These are phyloP conservation scores for Zapus hudsonius DNA, from an alignment of 2,113 vertebrate species.

Conservation along the genomic window DNA sequence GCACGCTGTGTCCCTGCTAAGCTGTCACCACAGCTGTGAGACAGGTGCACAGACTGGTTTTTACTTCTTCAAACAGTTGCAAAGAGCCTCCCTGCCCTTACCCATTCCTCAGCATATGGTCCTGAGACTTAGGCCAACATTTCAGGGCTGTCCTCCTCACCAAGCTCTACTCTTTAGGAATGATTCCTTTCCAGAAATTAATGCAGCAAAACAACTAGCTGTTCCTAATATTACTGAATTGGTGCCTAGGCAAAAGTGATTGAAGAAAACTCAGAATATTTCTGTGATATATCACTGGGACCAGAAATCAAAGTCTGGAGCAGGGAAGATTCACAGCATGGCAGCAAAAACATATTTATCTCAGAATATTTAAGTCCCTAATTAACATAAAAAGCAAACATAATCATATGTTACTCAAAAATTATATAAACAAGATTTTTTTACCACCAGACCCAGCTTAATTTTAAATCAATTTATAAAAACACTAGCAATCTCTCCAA, in stretches of 20 bases:
- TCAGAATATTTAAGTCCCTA: not conserved
- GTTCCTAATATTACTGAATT: not conserved
- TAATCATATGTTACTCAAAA: not conserved
- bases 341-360: not conserved
- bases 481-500: not conserved
- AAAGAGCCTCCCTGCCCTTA: not conserved
- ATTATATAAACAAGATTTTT: not conserved
- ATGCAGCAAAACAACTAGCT: not conserved
- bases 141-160: not conserved
- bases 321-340: not conserved
- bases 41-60: not conserved
- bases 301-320: not conserved
- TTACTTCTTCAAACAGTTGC: not conserved
- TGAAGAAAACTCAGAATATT: not conserved
- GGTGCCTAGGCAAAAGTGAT: not conserved
- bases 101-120: not conserved
- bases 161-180: not conserved
- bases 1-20: not conserved
- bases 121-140: not conserved
- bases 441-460: too few relatives aligned
- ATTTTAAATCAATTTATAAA: not conserved
- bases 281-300: not conserved
- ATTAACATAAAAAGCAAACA: not conserved
- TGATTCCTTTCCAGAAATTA: conserved; percentile 1
- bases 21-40: not conserved